Evolutionary conservation across 2,113 vertebrate genomes (phyloP).

Genomic region (Climacteris rufus): DNA sequence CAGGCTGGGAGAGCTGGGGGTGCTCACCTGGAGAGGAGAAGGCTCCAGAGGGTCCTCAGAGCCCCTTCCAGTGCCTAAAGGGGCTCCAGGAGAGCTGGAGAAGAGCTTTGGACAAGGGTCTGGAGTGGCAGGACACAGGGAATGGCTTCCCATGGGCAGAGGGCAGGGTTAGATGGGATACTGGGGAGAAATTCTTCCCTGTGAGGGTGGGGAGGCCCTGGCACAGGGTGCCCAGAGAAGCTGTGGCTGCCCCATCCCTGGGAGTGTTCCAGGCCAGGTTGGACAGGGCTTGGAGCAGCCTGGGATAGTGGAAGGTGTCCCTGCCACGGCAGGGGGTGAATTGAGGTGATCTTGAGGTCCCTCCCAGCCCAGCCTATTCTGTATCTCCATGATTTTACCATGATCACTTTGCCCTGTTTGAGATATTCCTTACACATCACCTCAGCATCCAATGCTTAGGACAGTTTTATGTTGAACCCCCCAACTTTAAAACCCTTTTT

Average conservation of each 20-base stretch:
- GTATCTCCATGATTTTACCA: not conserved
- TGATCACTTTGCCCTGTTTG: not conserved
- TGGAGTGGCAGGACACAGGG: not conserved
- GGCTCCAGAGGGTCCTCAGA: not conserved
- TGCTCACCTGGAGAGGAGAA: not conserved
- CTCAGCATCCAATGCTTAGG: not conserved
- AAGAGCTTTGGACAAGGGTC: not conserved
- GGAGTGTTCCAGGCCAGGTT: fast-evolving
- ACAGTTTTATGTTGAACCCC: not conserved
- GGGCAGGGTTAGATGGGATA: not conserved
- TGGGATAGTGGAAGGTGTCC: not conserved
- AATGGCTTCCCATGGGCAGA: not conserved
- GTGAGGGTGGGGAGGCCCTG: fast-evolving
- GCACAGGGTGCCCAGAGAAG: not conserved
- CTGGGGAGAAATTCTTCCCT: not conserved
- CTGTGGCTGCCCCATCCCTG: not conserved
- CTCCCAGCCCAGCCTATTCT: not conserved
- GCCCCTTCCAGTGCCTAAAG: not conserved
- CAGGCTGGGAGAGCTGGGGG: not conserved
- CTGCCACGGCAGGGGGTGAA: not conserved
- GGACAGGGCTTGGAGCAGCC: fast-evolving
- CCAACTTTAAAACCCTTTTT: not conserved
- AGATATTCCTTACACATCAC: not conserved
- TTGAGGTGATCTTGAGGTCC: too few species aligned
- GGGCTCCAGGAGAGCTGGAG: not conserved